phyloP scores from a whole-genome alignment of 2,797 vertebrate species.

The Notamacropus eugenii region DNA sequence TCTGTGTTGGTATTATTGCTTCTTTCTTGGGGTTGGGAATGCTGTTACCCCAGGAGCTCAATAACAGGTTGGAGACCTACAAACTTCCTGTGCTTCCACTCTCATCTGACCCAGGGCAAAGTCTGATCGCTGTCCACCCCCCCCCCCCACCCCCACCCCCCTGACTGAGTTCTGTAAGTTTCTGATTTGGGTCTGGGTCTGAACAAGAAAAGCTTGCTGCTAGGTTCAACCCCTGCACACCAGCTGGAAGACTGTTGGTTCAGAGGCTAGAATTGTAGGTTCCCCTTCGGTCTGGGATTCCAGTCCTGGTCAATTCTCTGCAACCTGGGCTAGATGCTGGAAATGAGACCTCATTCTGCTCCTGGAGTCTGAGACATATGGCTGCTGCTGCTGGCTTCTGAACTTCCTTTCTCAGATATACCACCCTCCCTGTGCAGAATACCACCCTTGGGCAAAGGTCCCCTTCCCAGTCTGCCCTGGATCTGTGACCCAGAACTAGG shows the following conservation, averaged over 20 bases:
- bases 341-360: no score
- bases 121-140: no score
- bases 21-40: background rate
- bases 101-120: no score
- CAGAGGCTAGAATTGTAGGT: background rate
- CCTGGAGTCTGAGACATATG: no score
- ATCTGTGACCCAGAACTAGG: background rate
- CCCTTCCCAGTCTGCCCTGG: background rate
- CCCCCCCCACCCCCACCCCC: no score
- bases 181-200: no score
- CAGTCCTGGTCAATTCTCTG: background rate
- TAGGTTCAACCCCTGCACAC: background rate
- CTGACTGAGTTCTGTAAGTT: no score
- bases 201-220: no score
- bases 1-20: background rate
- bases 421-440: background rate
- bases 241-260: background rate
- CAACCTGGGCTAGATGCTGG: no score
- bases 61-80: background rate
- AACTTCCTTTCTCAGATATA: background rate
- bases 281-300: background rate
- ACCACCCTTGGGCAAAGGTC: background rate
- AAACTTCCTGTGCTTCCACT: no score
- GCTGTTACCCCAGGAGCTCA: background rate
- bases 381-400: background rate